Percentiles rank a stretch among this genome's conserved stretches.
Conservation (phyloP, 2,113 vertebrate genomes). For the Chascanopsetta lugubris region DNA sequence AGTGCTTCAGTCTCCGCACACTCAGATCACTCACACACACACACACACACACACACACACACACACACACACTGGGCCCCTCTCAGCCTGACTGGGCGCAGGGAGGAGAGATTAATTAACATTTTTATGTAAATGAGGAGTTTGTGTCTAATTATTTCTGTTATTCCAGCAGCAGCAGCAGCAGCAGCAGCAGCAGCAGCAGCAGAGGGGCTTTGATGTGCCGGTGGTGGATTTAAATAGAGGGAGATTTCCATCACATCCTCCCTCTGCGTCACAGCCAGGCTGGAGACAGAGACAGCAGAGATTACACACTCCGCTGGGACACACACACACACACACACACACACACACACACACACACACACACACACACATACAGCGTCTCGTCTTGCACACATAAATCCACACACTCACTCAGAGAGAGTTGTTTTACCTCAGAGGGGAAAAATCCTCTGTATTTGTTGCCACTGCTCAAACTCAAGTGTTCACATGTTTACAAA, state of each 20-base stretch:
- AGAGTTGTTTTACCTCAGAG: conserved; percentile 55
- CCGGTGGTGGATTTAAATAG: conserved; percentile 96
- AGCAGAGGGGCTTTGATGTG: conserved; percentile 96
- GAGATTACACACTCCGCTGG: conserved; percentile 70
- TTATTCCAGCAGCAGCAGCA: conserved; percentile 88
- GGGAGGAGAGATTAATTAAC: conserved; percentile 93
- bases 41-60: conserved; percentile 31
- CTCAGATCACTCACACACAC: conserved; percentile 43
- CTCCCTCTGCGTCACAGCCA: conserved; percentile 86
- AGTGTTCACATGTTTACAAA: conserved; percentile 36
- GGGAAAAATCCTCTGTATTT: conserved; percentile 38
- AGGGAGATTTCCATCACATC: conserved; percentile 96
- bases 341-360: conserved; percentile 15
- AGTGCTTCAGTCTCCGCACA: conserved; percentile 16
- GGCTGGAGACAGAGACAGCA: conserved; percentile 71
- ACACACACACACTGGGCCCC: conserved; percentile 29
- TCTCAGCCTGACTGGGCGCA: conserved; percentile 77
- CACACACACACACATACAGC: conserved; percentile 22
- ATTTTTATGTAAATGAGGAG: conserved; percentile 96
- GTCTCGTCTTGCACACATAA: not conserved
- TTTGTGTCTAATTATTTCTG: conserved; percentile 97
- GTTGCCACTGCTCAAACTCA: conserved; percentile 28
- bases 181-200: conserved; percentile 75
- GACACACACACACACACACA: conserved; percentile 33
- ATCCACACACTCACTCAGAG: conserved; percentile 10